These are phyloP conservation scores for Apamea crenata DNA, from an alignment of 2,888 invertebrate species.

Conservation along the genomic window DNA sequence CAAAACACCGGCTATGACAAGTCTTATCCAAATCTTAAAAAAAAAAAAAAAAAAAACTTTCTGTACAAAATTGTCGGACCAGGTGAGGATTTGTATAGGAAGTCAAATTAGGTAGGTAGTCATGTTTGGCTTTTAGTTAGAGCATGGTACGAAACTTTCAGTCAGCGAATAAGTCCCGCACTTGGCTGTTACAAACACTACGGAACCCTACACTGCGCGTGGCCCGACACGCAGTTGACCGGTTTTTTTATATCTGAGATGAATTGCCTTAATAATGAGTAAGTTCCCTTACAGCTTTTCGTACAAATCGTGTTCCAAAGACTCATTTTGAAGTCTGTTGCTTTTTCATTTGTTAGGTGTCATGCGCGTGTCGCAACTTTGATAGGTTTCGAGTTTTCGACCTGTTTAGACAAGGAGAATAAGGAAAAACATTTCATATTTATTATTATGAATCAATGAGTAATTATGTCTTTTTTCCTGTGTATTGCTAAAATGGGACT, in stretches of 20 bases:
- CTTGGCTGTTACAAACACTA: too few species aligned
- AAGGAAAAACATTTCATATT: constrained; percentile 40
- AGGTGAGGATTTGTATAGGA: too few species aligned
- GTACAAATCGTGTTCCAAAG: background rate
- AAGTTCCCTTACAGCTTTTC: background rate
- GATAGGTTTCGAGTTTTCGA: background rate
- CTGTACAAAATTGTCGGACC: too few species aligned
- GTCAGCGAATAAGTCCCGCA: too few species aligned
- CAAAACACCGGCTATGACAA: too few species aligned
- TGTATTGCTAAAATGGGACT: constrained; percentile 13
- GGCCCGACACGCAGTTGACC: too few species aligned
- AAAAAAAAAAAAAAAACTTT: too few species aligned
- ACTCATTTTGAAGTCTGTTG: background rate
- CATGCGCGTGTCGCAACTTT: background rate
- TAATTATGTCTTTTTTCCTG: constrained; percentile 52
- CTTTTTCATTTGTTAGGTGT: background rate
- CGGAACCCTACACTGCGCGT: too few species aligned
- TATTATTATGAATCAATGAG: constrained; percentile 53
- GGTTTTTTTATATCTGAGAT: constrained; percentile 6
- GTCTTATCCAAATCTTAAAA: too few species aligned
- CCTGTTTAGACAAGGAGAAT: constrained; percentile 11
- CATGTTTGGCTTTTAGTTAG: too few species aligned
- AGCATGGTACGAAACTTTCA: too few species aligned
- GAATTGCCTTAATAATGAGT: background rate
- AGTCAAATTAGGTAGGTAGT: too few species aligned